Conservation (phyloP, 2,113 vertebrate genomes). For the Orcinus orca region DNA sequence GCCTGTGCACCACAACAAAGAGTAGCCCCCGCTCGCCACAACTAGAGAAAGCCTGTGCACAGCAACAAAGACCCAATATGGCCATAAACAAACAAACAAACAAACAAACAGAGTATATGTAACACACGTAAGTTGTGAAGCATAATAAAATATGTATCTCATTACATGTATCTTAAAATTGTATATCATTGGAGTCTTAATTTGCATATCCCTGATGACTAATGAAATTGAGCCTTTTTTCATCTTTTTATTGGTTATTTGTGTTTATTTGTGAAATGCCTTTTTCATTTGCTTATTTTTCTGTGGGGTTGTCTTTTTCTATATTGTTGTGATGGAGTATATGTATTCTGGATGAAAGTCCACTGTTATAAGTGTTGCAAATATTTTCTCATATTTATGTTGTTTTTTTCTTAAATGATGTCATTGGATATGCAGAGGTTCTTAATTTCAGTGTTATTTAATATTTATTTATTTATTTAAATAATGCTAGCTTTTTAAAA, state of each 20-base stretch:
- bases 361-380: neutral
- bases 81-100: too few relatives aligned
- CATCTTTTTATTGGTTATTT: neutral
- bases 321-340: neutral
- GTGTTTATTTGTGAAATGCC: neutral
- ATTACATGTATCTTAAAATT: neutral
- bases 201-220: neutral
- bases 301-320: neutral
- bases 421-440: neutral
- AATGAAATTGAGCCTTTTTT: neutral
- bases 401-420: neutral
- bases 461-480: neutral
- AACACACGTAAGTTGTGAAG: neutral
- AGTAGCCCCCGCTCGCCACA: too few relatives aligned
- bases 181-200: neutral
- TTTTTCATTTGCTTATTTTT: constrained; percentile 36
- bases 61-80: too few relatives aligned
- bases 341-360: neutral
- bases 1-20: too few relatives aligned
- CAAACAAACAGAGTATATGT: neutral
- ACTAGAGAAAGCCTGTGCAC: too few relatives aligned
- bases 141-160: neutral
- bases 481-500: too few relatives aligned
- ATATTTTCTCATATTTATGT: neutral
- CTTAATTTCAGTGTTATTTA: neutral